Conservation (phyloP, 2,888 invertebrate genomes). For the Lamellibrachia satsuma region DNA sequence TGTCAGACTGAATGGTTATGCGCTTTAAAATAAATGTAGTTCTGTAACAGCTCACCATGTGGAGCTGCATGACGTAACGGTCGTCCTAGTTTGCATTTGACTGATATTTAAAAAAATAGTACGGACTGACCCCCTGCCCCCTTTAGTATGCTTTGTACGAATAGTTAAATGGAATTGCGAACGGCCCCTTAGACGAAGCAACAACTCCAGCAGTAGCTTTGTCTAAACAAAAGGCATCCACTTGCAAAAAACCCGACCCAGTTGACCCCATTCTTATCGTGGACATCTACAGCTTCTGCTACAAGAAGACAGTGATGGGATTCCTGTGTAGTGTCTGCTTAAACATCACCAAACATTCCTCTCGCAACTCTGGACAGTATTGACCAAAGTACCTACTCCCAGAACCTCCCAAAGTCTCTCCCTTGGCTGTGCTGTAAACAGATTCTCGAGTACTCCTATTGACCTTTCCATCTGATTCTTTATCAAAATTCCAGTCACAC, state of each 20-base stretch:
- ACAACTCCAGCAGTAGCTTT: background rate
- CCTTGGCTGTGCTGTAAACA: background rate
- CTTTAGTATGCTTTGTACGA: no score
- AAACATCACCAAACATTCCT: background rate
- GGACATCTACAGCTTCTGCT: background rate
- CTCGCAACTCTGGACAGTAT: background rate
- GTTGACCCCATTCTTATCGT: background rate
- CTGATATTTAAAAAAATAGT: no score
- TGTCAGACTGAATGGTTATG: no score
- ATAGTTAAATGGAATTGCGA: no score
- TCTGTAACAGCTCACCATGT: no score
- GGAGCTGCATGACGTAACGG: no score
- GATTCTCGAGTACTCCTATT: background rate
- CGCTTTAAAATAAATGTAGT: no score
- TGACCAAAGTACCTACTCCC: background rate
- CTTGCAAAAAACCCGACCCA: background rate
- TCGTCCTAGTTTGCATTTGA: no score
- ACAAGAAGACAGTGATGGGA: background rate
- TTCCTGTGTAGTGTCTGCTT: background rate
- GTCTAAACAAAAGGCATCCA: background rate
- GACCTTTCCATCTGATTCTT: background rate
- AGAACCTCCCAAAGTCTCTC: background rate
- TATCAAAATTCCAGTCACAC: background rate
- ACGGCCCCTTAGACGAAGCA: background rate
- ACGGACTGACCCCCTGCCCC: no score